phyloP scores from a whole-genome alignment of 2,888 invertebrate species.

The Galerucella calmariensis region DNA sequence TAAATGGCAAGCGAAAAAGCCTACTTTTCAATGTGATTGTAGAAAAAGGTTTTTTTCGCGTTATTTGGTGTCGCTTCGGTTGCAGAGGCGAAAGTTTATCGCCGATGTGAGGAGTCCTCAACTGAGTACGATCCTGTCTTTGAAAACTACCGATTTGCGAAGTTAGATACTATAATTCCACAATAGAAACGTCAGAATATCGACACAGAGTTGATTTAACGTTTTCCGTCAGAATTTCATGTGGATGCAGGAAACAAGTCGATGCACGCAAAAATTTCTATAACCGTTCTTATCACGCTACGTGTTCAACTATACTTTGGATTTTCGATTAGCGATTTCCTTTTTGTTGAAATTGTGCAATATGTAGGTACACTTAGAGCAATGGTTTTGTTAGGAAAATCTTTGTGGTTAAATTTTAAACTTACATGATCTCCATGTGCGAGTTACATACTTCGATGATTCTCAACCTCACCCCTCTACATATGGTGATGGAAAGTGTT shows the following conservation, averaged over 20 bases:
- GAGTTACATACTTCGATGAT: no score
- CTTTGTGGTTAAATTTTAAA: no score
- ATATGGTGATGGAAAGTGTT: no score
- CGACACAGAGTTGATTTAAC: slow-evolving; percentile 32
- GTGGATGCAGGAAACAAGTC: slow-evolving; percentile 30
- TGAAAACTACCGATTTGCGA: not conserved
- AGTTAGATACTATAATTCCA: slow-evolving; percentile 26
- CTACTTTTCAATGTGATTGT: no score
- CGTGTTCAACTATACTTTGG: slow-evolving; percentile 29
- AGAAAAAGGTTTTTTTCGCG: no score
- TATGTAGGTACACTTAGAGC: not conserved
- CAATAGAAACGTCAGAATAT: slow-evolving; percentile 30
- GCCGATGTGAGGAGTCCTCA: no score
- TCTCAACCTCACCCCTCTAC: no score
- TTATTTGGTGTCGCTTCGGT: no score
- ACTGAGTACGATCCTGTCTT: not conserved
- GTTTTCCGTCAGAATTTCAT: slow-evolving; percentile 33
- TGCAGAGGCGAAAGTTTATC: no score
- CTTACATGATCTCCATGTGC: no score
- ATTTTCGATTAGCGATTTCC: slow-evolving; percentile 21
- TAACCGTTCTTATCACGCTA: slow-evolving; percentile 34
- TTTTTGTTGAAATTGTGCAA: slow-evolving; percentile 10
- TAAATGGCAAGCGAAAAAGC: no score
- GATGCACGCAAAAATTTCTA: slow-evolving; percentile 41
- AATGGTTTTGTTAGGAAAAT: not conserved